Percentiles rank a stretch among this genome's conserved stretches.
These are phyloP conservation scores for Protobothrops mucrosquamatus DNA, from an alignment of 2,113 vertebrate genomes.

Conservation along the genomic window DNA sequence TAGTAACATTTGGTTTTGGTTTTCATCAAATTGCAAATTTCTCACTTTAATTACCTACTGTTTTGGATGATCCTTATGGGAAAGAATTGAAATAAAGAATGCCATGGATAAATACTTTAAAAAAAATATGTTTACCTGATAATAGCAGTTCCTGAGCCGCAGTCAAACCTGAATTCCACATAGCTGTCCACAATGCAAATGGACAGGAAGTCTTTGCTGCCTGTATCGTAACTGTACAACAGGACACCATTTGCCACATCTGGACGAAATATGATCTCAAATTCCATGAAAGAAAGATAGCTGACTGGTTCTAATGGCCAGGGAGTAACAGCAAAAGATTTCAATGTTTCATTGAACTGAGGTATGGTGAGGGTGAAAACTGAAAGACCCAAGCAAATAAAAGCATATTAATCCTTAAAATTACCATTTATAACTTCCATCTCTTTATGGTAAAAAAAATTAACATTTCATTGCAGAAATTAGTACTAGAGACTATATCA, in stretches of 20 bases:
- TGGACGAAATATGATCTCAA: conserved; percentile 87
- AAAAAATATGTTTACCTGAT: conserved; percentile 77
- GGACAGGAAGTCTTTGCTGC: conserved; percentile 89
- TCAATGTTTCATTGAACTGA: conserved; percentile 84
- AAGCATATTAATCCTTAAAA: conserved; percentile 9
- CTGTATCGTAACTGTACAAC: conserved; percentile 88
- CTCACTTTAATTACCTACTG: not conserved
- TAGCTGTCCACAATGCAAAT: conserved; percentile 80
- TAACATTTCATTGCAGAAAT: not conserved
- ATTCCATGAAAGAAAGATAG: conserved; percentile 94
- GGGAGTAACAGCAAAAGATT: conserved; percentile 81
- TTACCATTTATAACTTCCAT: not conserved
- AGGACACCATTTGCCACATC: conserved; percentile 78
- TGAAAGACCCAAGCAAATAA: conserved; percentile 62
- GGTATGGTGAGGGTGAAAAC: conserved; percentile 84
- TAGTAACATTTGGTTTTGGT: not conserved
- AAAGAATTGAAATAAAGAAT: not conserved
- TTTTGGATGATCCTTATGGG: not conserved
- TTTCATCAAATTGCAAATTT: not conserved
- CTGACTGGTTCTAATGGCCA: conserved; percentile 88
- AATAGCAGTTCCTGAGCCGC: conserved; percentile 86
- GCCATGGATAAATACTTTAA: not conserved
- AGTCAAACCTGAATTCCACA: conserved; percentile 94
- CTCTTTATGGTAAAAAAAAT: not conserved
- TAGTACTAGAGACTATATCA: not conserved